Base-by-base conservation (phyloP, 2,888 invertebrate genomes). In the Eupeodes latifasciatus region DNA sequence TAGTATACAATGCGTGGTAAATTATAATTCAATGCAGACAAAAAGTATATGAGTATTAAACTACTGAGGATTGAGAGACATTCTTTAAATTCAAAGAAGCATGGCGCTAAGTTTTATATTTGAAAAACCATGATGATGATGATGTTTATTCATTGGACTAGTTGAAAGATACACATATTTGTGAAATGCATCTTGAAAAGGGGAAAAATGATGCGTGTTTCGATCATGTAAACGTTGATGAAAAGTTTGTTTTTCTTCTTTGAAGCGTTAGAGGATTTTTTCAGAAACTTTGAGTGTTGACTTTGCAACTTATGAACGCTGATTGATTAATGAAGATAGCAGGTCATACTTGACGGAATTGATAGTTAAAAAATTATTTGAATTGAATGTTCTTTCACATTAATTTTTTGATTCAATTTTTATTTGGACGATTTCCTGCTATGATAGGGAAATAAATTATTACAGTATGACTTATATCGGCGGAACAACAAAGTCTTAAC, bases 21-120 rank as follows among this genome's bases (percentile, higher is more conserved):
- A 79, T 57, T 59, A 57, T 57, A 66, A 57, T 16, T 47, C 16
- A 80, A 76, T 83, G 83, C 83, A 72, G 83, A 82, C 83, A 62
- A 40, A 19, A 66, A 67, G 47, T 14, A 53, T 62, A 6, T 12
- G 14, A 61, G 49, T 27, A 27, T 27, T 27, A 27, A 27, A 27
- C 27, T 27, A 12, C 11, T 44, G 67, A 55, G 53, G 14, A 40
- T 51, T 40, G 36, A 40, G 40, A 49, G 11, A 80, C 64, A 87
- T 87, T 87, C 84, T 84, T 49, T 67, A 77, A 81, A 81, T 75
- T 87, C 69, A 87, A 80, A 87, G 84, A 87, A 81, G 87, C 87
- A 81, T 87, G 87, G 87, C 87, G 87, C 87, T 87, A 77, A 84
- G 87, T 87, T 81, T 80, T 84, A 84, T 84, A 80, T 83, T 84